phyloP scores from a whole-genome alignment of 2,888 invertebrate genomes.

The Baronia brevicornis region DNA sequence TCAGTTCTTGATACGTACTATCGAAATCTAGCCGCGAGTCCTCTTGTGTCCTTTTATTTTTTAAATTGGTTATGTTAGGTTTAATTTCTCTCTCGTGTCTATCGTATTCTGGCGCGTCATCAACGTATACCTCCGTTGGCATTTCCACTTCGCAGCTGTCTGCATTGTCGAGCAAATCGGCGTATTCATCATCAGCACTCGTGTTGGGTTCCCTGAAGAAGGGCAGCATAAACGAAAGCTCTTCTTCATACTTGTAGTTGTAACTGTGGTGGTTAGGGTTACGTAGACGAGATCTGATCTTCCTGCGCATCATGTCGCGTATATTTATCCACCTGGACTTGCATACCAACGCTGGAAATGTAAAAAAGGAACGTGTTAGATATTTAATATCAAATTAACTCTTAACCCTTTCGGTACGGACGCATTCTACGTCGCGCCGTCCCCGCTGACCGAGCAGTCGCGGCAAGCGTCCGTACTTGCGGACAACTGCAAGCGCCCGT shows the following conservation, averaged over 20 bases:
- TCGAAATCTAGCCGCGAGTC: conserved; percentile 17
- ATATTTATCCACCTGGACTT: conserved; percentile 63
- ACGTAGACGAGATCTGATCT: conserved; percentile 40
- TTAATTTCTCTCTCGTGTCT: conserved; percentile 29
- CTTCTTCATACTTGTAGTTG: conserved; percentile 59
- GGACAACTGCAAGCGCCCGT: too few relatives aligned
- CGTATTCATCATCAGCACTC: conserved; percentile 31
- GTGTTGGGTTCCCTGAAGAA: conserved; percentile 39
- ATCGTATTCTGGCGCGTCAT: conserved; percentile 31
- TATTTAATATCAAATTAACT: neutral
- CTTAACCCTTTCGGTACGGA: too few relatives aligned
- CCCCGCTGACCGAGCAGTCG: too few relatives aligned
- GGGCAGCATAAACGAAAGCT: conserved; percentile 50
- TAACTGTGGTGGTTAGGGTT: conserved; percentile 39
- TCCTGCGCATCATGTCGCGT: conserved; percentile 58
- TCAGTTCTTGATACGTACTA: conserved; percentile 35
- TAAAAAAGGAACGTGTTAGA: neutral
- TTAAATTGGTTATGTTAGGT: conserved; percentile 24
- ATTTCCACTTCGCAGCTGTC: conserved; percentile 33
- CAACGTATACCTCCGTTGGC: conserved; percentile 35
- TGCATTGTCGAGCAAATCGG: conserved; percentile 38
- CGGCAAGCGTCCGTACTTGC: too few relatives aligned
- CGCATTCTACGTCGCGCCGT: too few relatives aligned
- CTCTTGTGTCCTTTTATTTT: conserved; percentile 25
- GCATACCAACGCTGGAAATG: conserved; percentile 44